Conservation (phyloP, 2,113 vertebrate genomes). For the Ophiodon elongatus region DNA sequence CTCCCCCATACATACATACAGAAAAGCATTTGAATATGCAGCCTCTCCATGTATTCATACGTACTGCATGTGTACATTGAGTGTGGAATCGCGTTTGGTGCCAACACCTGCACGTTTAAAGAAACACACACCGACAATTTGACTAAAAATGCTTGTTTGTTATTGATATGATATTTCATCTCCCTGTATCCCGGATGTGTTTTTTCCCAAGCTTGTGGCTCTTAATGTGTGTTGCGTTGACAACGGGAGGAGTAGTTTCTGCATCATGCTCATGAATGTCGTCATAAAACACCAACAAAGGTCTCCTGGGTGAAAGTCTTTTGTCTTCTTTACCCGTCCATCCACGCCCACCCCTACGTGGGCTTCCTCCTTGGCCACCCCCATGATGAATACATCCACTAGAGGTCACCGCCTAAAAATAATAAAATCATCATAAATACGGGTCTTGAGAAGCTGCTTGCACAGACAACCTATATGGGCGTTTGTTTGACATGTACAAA, state of each 20-base stretch:
- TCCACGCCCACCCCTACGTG: not conserved
- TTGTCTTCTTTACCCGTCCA: not conserved
- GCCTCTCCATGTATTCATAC: not conserved
- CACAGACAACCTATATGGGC: no score
- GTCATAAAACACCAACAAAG: not conserved
- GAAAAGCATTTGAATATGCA: not conserved
- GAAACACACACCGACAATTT: not conserved
- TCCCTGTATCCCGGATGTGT: not conserved
- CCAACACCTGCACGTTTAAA: slow-evolving; percentile 15
- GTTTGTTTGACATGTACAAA: no score
- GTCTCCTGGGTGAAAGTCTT: not conserved
- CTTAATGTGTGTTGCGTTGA: slow-evolving; percentile 1
- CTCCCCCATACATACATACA: not conserved
- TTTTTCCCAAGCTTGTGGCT: slow-evolving; percentile 5
- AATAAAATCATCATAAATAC: no score
- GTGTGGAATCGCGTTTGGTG: not conserved
- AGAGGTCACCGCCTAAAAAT: no score
- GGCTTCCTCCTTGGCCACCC: not conserved
- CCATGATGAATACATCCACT: not conserved
- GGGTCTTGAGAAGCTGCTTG: no score
- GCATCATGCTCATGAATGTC: no score
- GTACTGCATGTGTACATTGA: not conserved
- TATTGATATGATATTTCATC: slow-evolving; percentile 8
- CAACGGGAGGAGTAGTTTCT: not conserved
- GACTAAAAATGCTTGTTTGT: not conserved